Conservation (phyloP, 1,140 invertebrate species). For the Aleiodes sp. region DNA sequence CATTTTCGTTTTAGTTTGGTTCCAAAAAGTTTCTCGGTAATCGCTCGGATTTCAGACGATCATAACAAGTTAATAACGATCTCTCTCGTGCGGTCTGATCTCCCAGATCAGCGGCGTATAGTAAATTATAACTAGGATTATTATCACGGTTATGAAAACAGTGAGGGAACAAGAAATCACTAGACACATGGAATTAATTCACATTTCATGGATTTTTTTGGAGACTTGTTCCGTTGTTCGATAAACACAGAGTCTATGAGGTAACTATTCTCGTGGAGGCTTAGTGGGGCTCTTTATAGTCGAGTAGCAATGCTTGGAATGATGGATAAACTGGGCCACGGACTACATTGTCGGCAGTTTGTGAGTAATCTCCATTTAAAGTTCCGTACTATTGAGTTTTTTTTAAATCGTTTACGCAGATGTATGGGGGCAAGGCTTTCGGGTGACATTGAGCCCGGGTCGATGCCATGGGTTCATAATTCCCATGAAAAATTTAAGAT, state of each 20-base stretch:
- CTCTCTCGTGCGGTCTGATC: neutral
- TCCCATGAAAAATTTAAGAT: too few species aligned
- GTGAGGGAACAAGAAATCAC: constrained; percentile 47
- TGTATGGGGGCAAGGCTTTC: constrained; percentile 52
- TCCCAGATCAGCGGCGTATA: constrained; percentile 52
- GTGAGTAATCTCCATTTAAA: constrained; percentile 1
- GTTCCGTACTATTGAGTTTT: neutral
- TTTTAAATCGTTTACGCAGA: neutral
- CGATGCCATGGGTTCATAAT: neutral
- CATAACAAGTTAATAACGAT: neutral
- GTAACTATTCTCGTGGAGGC: constrained; percentile 42
- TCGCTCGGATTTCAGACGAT: neutral
- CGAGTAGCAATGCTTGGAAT: constrained; percentile 46
- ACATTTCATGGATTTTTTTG: constrained; percentile 11
- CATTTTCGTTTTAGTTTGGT: constrained; percentile 41
- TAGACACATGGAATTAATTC: constrained; percentile 45
- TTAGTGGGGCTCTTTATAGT: constrained; percentile 55
- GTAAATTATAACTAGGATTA: constrained; percentile 47
- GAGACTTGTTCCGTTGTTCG: constrained; percentile 18
- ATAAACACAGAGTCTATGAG: constrained; percentile 39
- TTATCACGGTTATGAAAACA: constrained; percentile 44
- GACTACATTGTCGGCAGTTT: constrained; percentile 42
- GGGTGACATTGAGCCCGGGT: constrained; percentile 40
- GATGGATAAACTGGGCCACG: constrained; percentile 61
- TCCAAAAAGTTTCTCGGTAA: neutral